Evolutionary conservation across 2,113 vertebrate genomes (phyloP).

Genomic region (Python bivittatus): DNA sequence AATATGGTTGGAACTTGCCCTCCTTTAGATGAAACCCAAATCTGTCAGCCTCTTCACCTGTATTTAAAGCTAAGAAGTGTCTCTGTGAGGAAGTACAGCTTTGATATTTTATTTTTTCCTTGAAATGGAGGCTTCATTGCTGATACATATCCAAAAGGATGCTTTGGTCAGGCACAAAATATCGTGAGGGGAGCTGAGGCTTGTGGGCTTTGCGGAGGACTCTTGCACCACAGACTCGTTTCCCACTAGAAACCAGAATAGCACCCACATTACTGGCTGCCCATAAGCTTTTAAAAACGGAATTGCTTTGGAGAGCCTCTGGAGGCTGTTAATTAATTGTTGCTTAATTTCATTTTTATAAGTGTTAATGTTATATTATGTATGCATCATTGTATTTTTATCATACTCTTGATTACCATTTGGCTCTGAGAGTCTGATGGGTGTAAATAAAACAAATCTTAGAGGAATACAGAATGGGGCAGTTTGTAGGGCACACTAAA

Average conservation of each 20-base stretch:
- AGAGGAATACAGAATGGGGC: not conserved
- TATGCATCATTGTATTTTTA: not conserved
- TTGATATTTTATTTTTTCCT: not conserved
- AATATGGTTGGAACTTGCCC: not conserved
- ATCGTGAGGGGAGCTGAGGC: not conserved
- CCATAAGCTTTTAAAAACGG: not conserved
- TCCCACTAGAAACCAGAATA: not conserved
- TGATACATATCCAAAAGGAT: not conserved
- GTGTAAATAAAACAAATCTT: not conserved
- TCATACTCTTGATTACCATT: not conserved
- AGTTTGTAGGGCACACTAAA: not conserved
- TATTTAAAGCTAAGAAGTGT: not conserved
- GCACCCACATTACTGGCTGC: not conserved
- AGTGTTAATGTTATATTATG: not conserved
- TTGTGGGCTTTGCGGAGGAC: not conserved
- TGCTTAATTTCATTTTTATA: not conserved
- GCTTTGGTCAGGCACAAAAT: not conserved
- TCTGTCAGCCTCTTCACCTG: not conserved
- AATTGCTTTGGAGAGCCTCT: not conserved
- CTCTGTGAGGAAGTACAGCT: not conserved
- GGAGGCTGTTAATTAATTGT: not conserved
- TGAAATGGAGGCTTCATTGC: not conserved
- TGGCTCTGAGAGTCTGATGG: not conserved
- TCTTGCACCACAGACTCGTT: not conserved
- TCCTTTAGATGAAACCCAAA: not conserved